Evolutionary conservation across 2,113 vertebrate genomes (phyloP).

Genomic region (Pipra filicauda): DNA sequence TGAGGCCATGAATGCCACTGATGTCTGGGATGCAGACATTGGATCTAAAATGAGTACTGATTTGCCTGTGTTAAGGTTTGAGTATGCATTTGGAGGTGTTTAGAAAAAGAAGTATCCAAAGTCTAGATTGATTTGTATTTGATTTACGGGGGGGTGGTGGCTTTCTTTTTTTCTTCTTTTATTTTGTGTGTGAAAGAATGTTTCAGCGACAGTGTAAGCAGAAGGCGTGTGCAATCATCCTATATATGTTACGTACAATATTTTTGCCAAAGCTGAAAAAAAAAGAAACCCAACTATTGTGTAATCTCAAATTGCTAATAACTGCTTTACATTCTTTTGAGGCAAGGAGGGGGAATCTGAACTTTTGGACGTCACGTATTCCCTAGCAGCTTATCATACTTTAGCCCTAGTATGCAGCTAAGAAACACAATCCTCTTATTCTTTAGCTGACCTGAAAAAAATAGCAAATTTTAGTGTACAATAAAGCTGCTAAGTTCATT

Average conservation of each 20-base stretch:
- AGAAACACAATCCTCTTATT: slow-evolving; percentile 33
- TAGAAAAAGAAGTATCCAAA: neutral
- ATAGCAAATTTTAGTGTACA: neutral
- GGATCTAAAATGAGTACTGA: neutral
- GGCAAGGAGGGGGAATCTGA: neutral
- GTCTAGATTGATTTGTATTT: neutral
- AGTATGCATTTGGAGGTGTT: neutral
- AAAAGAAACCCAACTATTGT: neutral
- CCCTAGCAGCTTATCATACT: slow-evolving; percentile 16
- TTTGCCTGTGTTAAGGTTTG: neutral
- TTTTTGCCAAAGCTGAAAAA: neutral
- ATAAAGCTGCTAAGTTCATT: neutral
- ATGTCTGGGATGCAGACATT: neutral
- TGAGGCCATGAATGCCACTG: neutral
- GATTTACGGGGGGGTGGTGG: neutral
- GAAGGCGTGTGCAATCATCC: neutral
- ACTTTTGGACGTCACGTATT: neutral
- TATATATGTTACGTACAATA: neutral
- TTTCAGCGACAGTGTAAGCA: neutral
- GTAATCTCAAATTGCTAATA: neutral
- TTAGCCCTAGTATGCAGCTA: neutral
- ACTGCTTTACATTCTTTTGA: neutral
- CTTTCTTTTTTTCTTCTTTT: neutral
- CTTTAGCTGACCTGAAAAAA: neutral
- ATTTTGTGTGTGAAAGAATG: neutral